Evolutionary conservation across 2,797 vertebrate genomes (phyloP).

Genomic region (Pseudocheirus occidentalis): DNA sequence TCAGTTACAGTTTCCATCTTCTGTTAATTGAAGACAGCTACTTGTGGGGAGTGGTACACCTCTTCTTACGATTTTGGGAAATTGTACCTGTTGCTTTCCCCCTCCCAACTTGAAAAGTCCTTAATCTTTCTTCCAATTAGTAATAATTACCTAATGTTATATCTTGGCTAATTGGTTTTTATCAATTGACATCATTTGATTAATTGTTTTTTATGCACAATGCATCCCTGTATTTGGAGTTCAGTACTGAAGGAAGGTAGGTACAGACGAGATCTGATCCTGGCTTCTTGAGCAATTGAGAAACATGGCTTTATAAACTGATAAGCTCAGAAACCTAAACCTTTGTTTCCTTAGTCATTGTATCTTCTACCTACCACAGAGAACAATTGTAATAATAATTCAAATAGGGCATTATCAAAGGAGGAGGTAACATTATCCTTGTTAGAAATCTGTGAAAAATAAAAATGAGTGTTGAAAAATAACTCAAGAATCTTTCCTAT

Average conservation of each 20-base stretch:
- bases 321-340: background rate
- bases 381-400: background rate
- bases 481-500: background rate
- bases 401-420: background rate
- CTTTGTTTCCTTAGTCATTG: background rate
- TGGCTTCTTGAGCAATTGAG: background rate
- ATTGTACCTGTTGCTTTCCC: background rate
- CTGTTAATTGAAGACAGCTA: background rate
- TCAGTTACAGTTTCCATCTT: too few relatives aligned
- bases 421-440: background rate
- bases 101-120: background rate
- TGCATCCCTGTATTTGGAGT: background rate
- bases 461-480: background rate
- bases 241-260: background rate
- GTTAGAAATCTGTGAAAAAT: background rate
- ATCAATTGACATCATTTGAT: background rate
- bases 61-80: background rate
- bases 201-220: background rate
- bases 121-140: background rate
- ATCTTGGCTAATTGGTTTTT: background rate
- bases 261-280: background rate
- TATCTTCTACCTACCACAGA: background rate
- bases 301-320: background rate
- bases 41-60: background rate
- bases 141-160: background rate